Percentiles rank a stretch among this genome's conserved stretches.
Conservation (phyloP, 2,113 vertebrate genomes). For the Bubalus kerabau region DNA sequence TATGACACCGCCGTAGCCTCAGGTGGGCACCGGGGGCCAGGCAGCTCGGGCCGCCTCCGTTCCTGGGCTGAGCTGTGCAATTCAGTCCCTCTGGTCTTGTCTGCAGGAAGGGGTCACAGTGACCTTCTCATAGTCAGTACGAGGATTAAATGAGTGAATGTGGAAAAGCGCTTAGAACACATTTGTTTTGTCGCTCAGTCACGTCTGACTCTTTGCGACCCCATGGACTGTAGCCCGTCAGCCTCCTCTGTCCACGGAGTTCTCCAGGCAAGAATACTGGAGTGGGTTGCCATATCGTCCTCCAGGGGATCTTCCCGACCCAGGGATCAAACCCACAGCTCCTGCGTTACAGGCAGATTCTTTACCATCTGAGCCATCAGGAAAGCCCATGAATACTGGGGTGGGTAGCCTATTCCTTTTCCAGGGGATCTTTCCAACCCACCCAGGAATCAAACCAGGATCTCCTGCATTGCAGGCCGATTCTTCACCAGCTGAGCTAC, state of each 20-base stretch:
- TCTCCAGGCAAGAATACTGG: background rate
- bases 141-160: too few species aligned
- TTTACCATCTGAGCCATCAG: background rate
- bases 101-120: background rate
- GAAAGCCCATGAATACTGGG: background rate
- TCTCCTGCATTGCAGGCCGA: background rate
- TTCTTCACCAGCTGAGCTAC: background rate
- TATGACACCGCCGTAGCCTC: fast-evolving
- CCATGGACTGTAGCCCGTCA: background rate
- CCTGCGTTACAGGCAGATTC: background rate
- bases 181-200: fast-evolving
- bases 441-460: background rate
- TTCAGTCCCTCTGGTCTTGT: fast-evolving
- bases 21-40: fast-evolving
- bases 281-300: background rate
- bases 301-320: background rate
- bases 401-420: background rate
- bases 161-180: background rate
- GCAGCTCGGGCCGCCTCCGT: fast-evolving
- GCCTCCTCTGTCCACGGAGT: background rate
- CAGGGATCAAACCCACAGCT: background rate
- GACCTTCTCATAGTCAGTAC: fast-evolving
- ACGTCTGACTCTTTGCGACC: background rate
- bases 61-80: background rate
- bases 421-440: background rate